Percentiles rank a stretch among this genome's conserved stretches.
Evolutionary conservation across 2,888 invertebrate genomes (phyloP).

Genomic region (Aspidiotus destructor): DNA sequence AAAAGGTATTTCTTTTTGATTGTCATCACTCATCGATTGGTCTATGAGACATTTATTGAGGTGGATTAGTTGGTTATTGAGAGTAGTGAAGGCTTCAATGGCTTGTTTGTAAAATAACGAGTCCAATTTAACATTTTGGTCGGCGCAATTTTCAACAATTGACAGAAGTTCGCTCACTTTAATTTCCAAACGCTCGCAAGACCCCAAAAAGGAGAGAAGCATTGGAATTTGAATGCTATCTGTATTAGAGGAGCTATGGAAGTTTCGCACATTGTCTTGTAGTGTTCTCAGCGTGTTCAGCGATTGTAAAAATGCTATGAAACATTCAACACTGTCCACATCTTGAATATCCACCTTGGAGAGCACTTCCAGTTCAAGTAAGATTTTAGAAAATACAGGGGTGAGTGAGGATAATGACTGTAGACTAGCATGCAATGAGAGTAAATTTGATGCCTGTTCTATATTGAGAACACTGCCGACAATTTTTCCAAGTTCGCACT

Average conservation of each 20-base stretch:
- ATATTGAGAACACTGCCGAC: not conserved
- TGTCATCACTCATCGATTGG: slow-evolving; percentile 34
- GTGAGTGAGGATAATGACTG: not conserved
- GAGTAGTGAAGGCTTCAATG: slow-evolving; percentile 20
- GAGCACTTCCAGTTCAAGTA: not conserved
- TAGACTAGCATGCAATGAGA: not conserved
- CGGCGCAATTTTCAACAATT: slow-evolving; percentile 18
- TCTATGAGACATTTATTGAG: slow-evolving; percentile 34
- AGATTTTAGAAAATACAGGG: not conserved
- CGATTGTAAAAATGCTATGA: slow-evolving; percentile 23
- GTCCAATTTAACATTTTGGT: not conserved
- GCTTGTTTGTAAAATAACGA: slow-evolving; percentile 18
- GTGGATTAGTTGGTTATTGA: slow-evolving; percentile 32
- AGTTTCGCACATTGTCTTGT: slow-evolving; percentile 22
- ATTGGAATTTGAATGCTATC: slow-evolving; percentile 24
- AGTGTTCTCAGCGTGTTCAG: slow-evolving; percentile 22
- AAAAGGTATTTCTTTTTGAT: slow-evolving; percentile 34
- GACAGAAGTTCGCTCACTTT: slow-evolving; percentile 21
- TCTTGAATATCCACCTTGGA: slow-evolving; percentile 8
- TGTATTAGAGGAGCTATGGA: slow-evolving; percentile 15
- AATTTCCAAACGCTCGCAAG: slow-evolving; percentile 18
- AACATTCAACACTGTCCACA: slow-evolving; percentile 23
- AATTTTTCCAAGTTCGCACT: not conserved
- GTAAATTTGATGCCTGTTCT: not conserved
- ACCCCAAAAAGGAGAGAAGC: slow-evolving; percentile 14